Base-by-base conservation (phyloP, 1,140 invertebrate species). In the Stegodyphus mimosarum region DNA sequence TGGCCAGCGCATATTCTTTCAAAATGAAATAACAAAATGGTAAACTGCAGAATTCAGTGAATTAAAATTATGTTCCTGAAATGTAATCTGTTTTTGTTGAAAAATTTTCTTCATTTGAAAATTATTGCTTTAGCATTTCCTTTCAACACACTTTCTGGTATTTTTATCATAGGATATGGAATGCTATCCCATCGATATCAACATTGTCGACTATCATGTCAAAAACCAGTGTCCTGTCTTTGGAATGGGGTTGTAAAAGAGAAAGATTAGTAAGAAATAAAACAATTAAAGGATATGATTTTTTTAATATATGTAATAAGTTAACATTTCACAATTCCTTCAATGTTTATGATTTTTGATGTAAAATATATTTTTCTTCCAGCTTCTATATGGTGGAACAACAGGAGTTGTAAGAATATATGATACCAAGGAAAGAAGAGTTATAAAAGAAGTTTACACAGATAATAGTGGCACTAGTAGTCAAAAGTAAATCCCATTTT, bases 201-300 rank as follows among this genome's bases (percentile, higher is more conserved):
- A 93, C 93, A 73, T 90, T 92, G 17, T 92, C 92, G 13, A 93
- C 93, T 15, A 92, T 83, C n/a, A 91, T 91, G 86, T 92, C 92
- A 7, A 92, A 92, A 69, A 92, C 92, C 33, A 92, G 92, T 74
- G 92, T 94, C 13, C 91, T 93, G 11, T 92, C 93, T 5, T 88
- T 94, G 53, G 93, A 94, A 84, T 94, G 94, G 94, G 92, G 93
- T 55, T 92, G 91, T 17, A 94, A 93, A 87, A 92, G 93, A 77
- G 94, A 94, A 88, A 90, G 93, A 87, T 93, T 90, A 87, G 90
- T 91, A 87, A 83, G 88, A 87, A 53, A 50, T 73, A 52, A n/a
- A 83, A 70, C 53, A 7, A 55, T 55, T 55, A 7, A 55, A 55
- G 13, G 53, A 55, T n/a, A n/a, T n/a, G n/a, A 55, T 55, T 55